A percentile compares a stretch with the other conserved stretches of the same genome.
Conservation (phyloP, 2,888 invertebrate genomes). For the Nephrotoma guestfalica region DNA sequence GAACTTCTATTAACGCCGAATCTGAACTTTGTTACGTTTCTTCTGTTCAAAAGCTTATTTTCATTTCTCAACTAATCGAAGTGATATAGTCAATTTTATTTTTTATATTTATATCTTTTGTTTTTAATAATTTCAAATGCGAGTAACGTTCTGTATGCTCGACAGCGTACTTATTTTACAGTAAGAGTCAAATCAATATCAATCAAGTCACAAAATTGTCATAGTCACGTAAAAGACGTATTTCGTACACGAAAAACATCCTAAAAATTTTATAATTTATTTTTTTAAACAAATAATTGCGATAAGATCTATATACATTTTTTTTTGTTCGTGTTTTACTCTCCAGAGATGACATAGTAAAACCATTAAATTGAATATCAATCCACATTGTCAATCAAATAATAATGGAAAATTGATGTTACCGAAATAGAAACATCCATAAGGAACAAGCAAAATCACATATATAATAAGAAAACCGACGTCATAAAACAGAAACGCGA, state of each 20-base stretch:
- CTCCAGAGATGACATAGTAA: background rate
- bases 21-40: no score
- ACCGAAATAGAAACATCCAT: background rate
- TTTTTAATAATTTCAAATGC: no score
- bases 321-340: background rate
- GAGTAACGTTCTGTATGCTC: no score
- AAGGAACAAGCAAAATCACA: background rate
- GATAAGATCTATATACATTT: background rate
- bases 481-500: background rate
- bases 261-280: background rate
- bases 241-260: background rate
- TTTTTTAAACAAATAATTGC: background rate
- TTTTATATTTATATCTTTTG: no score
- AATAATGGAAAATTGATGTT: background rate
- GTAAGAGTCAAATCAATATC: no score
- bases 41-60: no score
- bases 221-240: background rate
- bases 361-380: background rate
- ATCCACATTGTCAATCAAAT: background rate
- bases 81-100: no score
- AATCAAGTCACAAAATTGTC: no score
- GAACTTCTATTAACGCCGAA: no score
- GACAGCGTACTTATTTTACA: no score
- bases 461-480: background rate
- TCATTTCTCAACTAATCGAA: no score